Conservation (phyloP, 1,140 invertebrate genomes). For the Drosophila nigromelanica region DNA sequence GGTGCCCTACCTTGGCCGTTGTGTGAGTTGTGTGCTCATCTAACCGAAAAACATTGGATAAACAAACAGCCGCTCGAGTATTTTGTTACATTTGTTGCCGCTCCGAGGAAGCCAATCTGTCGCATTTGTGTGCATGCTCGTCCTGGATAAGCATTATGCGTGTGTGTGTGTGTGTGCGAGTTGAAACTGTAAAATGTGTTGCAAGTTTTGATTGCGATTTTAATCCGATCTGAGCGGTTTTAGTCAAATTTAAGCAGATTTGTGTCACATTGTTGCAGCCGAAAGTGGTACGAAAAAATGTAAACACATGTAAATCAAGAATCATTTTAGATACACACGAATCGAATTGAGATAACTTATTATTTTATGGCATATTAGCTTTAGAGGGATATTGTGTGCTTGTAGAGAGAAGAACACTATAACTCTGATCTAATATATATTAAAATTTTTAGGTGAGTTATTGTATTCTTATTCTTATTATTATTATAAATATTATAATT, state of each 20-base stretch:
- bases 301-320: constrained; percentile 80
- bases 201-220: constrained; percentile 65
- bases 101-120: constrained; percentile 65
- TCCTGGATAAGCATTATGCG: constrained; percentile 33
- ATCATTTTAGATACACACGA: constrained; percentile 54
- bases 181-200: constrained; percentile 73
- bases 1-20: constrained; percentile 60
- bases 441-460: too few relatives aligned
- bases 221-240: constrained; percentile 83
- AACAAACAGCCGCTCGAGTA: constrained; percentile 81
- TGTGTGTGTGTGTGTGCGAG: constrained; percentile 13
- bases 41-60: constrained; percentile 84
- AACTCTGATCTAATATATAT: too few relatives aligned
- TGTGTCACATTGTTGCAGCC: constrained; percentile 73
- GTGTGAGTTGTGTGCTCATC: constrained; percentile 79
- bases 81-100: constrained; percentile 72
- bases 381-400: too few relatives aligned
- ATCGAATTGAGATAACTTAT: constrained; percentile 28
- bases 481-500: too few relatives aligned
- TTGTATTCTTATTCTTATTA: too few relatives aligned
- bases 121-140: constrained; percentile 63
- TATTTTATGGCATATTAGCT: background rate
- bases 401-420: too few relatives aligned
- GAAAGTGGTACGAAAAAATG: constrained; percentile 65
- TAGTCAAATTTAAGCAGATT: constrained; percentile 84